Evolutionary conservation across 2,797 vertebrate genomes (phyloP).

Genomic region (Masticophis lateralis): DNA sequence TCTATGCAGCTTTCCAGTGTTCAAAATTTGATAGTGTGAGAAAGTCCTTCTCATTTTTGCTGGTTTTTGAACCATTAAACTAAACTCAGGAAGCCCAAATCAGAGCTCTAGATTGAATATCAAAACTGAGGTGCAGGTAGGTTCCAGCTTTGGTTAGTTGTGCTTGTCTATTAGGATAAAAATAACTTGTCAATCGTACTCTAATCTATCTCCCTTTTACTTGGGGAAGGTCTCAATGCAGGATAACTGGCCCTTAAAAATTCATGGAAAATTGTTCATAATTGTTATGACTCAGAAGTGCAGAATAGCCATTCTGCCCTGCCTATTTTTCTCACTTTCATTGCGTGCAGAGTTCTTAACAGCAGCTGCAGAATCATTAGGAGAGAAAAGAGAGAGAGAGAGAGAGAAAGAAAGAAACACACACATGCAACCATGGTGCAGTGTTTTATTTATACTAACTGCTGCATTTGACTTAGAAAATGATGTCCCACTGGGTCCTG

Average conservation of each 20-base stretch:
- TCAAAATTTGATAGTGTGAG: not conserved
- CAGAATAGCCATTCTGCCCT: constrained; percentile 71
- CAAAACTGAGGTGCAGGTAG: not conserved
- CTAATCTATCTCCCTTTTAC: constrained; percentile 58
- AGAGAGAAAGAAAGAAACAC: not conserved
- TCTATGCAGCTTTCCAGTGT: not conserved
- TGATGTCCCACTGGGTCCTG: constrained; percentile 73
- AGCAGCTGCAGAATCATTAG: constrained; percentile 67
- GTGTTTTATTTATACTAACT: constrained; percentile 76
- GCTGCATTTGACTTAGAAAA: constrained; percentile 79
- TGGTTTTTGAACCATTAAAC: not conserved
- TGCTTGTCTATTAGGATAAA: constrained; percentile 52
- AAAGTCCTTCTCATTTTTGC: not conserved
- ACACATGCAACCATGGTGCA: constrained; percentile 27
- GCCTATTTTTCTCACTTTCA: constrained; percentile 60
- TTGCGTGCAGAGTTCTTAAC: constrained; percentile 57
- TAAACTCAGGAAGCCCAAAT: constrained; percentile 21
- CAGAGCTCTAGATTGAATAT: constrained; percentile 9
- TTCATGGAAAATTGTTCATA: constrained; percentile 75
- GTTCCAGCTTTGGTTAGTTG: constrained; percentile 31
- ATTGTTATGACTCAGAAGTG: constrained; percentile 77
- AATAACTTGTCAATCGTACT: constrained; percentile 63
- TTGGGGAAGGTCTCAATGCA: constrained; percentile 61
- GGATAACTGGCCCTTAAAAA: constrained; percentile 73
- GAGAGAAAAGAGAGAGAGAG: not conserved